Evolutionary conservation across 23 tunicate species (phyloP), one percentile per base, ranked within the genome.

Genomic region (Trididemnum miniatum): DNA sequence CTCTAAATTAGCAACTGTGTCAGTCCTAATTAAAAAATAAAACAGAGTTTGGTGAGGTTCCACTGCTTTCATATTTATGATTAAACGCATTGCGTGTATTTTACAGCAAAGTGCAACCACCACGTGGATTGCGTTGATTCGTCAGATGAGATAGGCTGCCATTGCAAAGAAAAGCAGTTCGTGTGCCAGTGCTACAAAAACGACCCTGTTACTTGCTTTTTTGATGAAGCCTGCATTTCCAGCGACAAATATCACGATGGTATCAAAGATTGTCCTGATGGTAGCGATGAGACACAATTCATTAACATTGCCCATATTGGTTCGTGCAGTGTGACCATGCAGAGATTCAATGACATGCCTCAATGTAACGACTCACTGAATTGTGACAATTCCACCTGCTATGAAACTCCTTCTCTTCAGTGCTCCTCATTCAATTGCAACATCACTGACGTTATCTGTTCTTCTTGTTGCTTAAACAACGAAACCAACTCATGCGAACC

Each of bases 361-460:
- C 38, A 69, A 62, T 62, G 69, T 23, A 23, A 62, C 4, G 76
- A 39, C 4, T 33, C 32, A 29, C 76, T 39, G 4, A 69, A 31
- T 33, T 69, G 76, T 23, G 76, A 69, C 23, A 31, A 18, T 4
- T 7, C 76, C 20, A 69, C 76, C 32, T 69, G 76, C 39, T 34
- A 69, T 32, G 76, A 69, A 69, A 69, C 40, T 30, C 39, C 40
- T 7, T 30, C 36, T 7, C 15, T 62, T 4, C 7, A 29, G 4
- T 69, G 39, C 32, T 12, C 20, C 9, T 69, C 76, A 7, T 9
- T 4, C 18, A 23, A 69, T 4, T 69, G 39, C 40, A 31, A 32
- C n/a, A n/a, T 7, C 7, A 69, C 76, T 7, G 20, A 69, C 2
- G 76, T 69, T 23, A 69, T 69, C 40, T 69, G 76, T 69, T 7